Percentiles rank a stretch among this genome's conserved stretches.
These are phyloP conservation scores for Pterocles gutturalis DNA, from an alignment of 2,113 vertebrate species.

Conservation along the genomic window DNA sequence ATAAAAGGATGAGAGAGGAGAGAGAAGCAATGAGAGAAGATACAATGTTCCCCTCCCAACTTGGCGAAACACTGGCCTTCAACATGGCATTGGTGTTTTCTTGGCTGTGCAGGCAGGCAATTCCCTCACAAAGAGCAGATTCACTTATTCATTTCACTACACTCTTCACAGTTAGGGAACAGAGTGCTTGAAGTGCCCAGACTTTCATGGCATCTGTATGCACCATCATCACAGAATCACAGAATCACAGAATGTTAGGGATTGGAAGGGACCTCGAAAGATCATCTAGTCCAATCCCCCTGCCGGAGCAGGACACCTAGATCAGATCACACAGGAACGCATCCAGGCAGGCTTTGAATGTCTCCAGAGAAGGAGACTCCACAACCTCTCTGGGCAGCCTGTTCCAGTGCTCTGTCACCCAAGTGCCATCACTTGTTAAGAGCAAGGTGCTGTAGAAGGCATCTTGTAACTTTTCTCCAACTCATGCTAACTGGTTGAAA, in stretches of 20 bases:
- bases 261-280: too few relatives aligned
- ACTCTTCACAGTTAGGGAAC: neutral
- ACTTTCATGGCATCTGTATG: neutral
- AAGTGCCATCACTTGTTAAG: neutral
- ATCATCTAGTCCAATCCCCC: too few relatives aligned
- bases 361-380: too few relatives aligned
- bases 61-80: neutral
- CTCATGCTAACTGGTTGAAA: neutral
- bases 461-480: neutral
- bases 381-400: too few relatives aligned
- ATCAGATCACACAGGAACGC: too few relatives aligned
- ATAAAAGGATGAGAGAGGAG: neutral
- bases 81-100: neutral
- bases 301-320: too few relatives aligned
- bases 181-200: neutral
- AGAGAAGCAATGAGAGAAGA: neutral
- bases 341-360: too few relatives aligned
- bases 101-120: neutral
- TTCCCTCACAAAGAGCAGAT: neutral
- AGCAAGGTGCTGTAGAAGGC: neutral
- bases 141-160: neutral
- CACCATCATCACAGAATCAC: too few relatives aligned
- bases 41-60: rapidly evolving
- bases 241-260: too few relatives aligned
- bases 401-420: too few relatives aligned